Percentiles rank a stretch among this genome's conserved stretches.
These are phyloP conservation scores for Silurus asotus DNA, from an alignment of 2,113 vertebrate species.

Conservation along the genomic window DNA sequence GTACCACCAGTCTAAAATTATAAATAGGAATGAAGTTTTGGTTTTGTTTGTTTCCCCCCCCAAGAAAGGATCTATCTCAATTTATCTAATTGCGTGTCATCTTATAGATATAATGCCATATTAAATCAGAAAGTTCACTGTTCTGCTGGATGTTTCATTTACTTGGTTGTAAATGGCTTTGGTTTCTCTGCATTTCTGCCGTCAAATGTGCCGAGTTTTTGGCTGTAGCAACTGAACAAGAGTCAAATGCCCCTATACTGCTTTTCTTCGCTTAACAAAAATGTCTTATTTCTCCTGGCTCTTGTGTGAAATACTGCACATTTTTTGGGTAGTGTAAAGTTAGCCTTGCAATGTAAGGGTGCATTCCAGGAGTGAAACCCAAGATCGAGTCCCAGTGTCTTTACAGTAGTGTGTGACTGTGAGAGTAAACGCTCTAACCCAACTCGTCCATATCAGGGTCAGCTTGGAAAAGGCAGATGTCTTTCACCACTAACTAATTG, in stretches of 20 bases:
- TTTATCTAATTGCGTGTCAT: too few species aligned
- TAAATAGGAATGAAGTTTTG: too few species aligned
- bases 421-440: neutral
- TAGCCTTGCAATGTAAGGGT: constrained; percentile 49
- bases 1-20: too few species aligned
- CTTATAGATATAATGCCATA: too few species aligned
- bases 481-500: constrained; percentile 74
- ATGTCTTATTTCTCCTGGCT: constrained; percentile 14
- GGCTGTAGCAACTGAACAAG: constrained; percentile 12
- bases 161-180: constrained; percentile 43
- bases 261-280: constrained; percentile 23
- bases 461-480: constrained; percentile 67
- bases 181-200: constrained; percentile 44
- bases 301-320: constrained; percentile 7
- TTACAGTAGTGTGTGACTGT: constrained; percentile 33
- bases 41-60: too few species aligned
- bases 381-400: constrained; percentile 60
- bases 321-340: constrained; percentile 28
- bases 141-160: constrained; percentile 36
- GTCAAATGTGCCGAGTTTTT: constrained; percentile 33
- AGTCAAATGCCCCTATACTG: constrained; percentile 18
- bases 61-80: too few species aligned
- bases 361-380: constrained; percentile 60
- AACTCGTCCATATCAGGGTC: constrained; percentile 39
- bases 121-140: neutral